Conservation (phyloP, 2,797 vertebrate species). For the Alfaro cultratus region DNA sequence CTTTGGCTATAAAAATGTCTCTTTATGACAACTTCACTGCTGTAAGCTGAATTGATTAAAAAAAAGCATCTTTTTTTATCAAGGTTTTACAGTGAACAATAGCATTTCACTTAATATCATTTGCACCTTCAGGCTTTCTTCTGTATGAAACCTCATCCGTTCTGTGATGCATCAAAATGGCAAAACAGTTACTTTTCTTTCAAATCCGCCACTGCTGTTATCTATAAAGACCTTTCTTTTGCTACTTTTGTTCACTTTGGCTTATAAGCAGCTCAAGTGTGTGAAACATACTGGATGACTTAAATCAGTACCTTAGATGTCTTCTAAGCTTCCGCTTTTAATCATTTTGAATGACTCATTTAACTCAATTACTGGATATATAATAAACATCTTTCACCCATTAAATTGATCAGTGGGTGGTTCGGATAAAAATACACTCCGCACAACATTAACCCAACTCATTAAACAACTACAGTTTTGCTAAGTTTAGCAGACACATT, state of each 20-base stretch:
- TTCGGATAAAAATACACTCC: background rate
- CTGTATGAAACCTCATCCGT: conserved; percentile 35
- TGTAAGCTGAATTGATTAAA: conserved; percentile 32
- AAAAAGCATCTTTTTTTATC: conserved; percentile 36
- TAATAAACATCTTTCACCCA: background rate
- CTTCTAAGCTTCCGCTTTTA: background rate
- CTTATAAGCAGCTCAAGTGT: background rate
- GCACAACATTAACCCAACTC: background rate
- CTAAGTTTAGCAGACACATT: background rate
- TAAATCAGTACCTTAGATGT: background rate
- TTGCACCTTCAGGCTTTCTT: conserved; percentile 23
- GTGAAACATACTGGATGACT: background rate
- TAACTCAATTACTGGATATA: background rate
- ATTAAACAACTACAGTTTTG: background rate
- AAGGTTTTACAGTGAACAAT: conserved; percentile 22
- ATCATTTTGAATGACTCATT: background rate
- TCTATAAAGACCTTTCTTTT: conserved; percentile 14
- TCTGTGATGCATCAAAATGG: conserved; percentile 50
- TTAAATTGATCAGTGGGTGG: background rate
- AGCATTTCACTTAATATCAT: conserved; percentile 27
- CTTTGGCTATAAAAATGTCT: conserved; percentile 31
- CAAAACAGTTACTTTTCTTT: conserved; percentile 19
- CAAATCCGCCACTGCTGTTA: conserved; percentile 9
- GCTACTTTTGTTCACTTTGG: conserved; percentile 14
- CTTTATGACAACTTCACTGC: conserved; percentile 27